Base-by-base conservation (phyloP, 2,888 invertebrate genomes). In the Rhyacophila evoluta region DNA sequence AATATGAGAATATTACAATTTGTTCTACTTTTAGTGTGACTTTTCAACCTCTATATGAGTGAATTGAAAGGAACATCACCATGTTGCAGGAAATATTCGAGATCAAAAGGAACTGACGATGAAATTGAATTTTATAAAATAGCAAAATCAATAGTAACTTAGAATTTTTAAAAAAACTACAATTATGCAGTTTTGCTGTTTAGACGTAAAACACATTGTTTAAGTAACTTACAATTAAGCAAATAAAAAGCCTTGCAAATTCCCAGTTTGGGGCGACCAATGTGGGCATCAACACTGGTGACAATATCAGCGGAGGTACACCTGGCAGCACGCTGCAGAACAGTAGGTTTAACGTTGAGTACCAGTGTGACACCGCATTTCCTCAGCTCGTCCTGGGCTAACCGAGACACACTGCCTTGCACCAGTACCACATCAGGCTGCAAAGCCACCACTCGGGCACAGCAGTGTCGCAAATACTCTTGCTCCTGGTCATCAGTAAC, bases 361-460 rank as follows among this genome's bases (percentile, higher is more conserved):
- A 97, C 95, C 10, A 99, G 89, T 0, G 97, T 97, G n/a, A 98
- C 94, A 36, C 94, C 94, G 77, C 92, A 91, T 84, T 92, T 91
- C 80, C 95, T 90, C 74, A 99, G 89, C 85, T 95, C 93, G 84
- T 97, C 96, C 87, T 97, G 97, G 10, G 98, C 98, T 41, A 94
- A 89, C 85, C 90, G 95, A 83, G 95, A 94, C 6, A 97, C 97
- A 72, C 94, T 94, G 83, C 97, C 95, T 85, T 97, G 96, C 0
- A 98, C 98, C 38, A 99, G 88, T 29, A 99, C 94, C 29, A 99
- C 92, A 84, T 95, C 93, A 0, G 99, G 98, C 38, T 93, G 92
- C 78, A 97, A 91, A 12, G 95, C 93, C 33, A 93, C 92, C 72
- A 98, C 96, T 83, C 98, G 93, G 0, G 94, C 94, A 2, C 97